Evolutionary conservation across 2,113 vertebrate species (phyloP), one percentile per base, ranked within the genome.

Genomic region (Varanus komodoensis): DNA sequence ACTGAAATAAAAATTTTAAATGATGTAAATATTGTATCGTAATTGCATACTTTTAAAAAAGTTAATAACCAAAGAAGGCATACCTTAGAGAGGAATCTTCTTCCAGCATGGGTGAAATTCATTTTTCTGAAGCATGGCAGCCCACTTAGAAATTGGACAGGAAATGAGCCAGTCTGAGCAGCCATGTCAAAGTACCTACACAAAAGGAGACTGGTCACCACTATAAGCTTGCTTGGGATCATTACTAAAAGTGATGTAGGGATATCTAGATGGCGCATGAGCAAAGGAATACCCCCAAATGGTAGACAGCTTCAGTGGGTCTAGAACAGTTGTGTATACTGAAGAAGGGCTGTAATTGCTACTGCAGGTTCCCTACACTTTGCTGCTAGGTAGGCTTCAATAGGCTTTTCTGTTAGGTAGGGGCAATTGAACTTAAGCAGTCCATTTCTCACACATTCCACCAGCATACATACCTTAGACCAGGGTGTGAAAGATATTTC

Each of bases 1-100:
- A 96, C 95, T 97, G 95, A 97, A 94, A 95, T 95, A 91, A 91
- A 73, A 88, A 96, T 96, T 89, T 82, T 93, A 95, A 93, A 17
- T 92, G 91, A 93, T 98, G 97, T 98, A 98, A 97, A 98, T 98
- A 98, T 94, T 97, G 95, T 91, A 89, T 94, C 89, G 38, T 73
- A 82, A 96, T 93, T 93, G 95, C 93, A 94, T 93, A 90, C 93
- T 94, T 93, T 50, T 32, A 81, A 96, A 87, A 94, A 95, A 94
- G 91, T 93, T 91, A 94, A 86, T 91, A 97, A 96, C 96, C 97
- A 97, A 97, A 97, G 97, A 96, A 96, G 97, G 96, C 94, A 95
- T 98, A 98, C 97, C 95, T 97, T 96, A 97, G 83, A 91, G 95
- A 89, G 94, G 94, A 81, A 88, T 48, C 6, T 85, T 90, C 90